Conservation (phyloP, 2,113 vertebrate species). For the Antidorcas marsupialis region DNA sequence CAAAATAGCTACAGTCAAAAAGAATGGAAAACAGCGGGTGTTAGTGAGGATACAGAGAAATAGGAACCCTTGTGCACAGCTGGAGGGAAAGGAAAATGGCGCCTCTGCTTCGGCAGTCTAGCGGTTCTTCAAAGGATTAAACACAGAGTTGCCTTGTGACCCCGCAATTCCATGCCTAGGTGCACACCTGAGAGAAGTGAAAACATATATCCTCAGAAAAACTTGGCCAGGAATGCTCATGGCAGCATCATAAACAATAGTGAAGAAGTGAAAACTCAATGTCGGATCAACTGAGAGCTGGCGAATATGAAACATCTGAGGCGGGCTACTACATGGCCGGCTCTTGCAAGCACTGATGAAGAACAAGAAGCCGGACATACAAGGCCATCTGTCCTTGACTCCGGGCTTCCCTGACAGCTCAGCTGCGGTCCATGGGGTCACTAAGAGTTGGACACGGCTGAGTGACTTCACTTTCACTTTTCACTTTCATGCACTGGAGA, state of each 20-base stretch:
- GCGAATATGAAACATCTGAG: accelerated
- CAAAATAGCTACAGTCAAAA: background rate
- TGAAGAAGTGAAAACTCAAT: background rate
- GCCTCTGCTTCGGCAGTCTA: background rate
- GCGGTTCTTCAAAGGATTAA: no score
- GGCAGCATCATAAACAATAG: background rate
- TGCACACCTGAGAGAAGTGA: background rate
- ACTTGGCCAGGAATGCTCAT: background rate
- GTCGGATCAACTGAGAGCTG: accelerated
- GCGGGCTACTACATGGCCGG: accelerated
- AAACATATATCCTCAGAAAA: background rate
- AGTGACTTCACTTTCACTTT: no score
- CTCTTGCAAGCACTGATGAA: background rate
- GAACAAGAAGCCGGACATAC: background rate
- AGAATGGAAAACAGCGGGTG: background rate
- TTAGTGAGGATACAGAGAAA: background rate
- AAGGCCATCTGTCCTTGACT: accelerated
- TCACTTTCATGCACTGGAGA: no score
- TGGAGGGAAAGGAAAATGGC: background rate
- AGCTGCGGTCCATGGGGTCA: background rate
- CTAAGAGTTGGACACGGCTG: accelerated
- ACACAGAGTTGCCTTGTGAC: background rate
- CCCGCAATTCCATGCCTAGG: background rate
- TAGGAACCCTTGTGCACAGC: accelerated
- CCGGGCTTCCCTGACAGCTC: background rate